Percentiles rank a stretch among this genome's conserved stretches.
These are phyloP conservation scores for Prunella strophiata DNA, from an alignment of 2,797 vertebrate species.

Conservation along the genomic window DNA sequence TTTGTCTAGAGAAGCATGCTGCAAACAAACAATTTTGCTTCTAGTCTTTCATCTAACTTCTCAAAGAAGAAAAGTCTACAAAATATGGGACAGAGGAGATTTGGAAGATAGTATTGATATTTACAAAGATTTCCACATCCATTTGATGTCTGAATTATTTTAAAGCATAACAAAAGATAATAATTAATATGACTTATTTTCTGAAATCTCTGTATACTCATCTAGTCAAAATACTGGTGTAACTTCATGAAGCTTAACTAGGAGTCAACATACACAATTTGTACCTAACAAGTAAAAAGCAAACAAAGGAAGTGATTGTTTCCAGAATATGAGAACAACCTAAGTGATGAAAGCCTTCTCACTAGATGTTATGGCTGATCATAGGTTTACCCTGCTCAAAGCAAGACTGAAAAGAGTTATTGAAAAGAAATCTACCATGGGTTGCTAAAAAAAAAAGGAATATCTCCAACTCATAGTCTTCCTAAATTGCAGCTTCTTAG, in stretches of 20 bases:
- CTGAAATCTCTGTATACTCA: neutral
- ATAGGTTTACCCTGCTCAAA: neutral
- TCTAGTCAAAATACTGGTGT: neutral
- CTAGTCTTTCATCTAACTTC: neutral
- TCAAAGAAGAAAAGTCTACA: neutral
- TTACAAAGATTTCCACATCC: neutral
- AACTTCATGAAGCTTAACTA: neutral
- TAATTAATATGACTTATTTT: neutral
- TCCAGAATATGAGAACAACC: neutral
- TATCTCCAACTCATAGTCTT: neutral
- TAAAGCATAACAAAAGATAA: neutral
- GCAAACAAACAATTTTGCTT: neutral
- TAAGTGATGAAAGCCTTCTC: neutral
- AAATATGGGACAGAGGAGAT: neutral
- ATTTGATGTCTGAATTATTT: neutral
- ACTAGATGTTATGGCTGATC: neutral
- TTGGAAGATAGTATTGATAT: neutral
- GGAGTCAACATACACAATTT: neutral
- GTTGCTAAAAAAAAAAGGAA: neutral
- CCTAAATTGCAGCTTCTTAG: neutral
- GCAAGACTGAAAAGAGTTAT: neutral
- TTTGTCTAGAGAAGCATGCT: neutral
- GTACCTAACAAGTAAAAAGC: neutral
- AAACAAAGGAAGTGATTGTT: neutral
- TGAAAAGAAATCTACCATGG: neutral